phyloP scores from a whole-genome alignment of 2,888 invertebrate species.

The Pollenia angustigena region DNA sequence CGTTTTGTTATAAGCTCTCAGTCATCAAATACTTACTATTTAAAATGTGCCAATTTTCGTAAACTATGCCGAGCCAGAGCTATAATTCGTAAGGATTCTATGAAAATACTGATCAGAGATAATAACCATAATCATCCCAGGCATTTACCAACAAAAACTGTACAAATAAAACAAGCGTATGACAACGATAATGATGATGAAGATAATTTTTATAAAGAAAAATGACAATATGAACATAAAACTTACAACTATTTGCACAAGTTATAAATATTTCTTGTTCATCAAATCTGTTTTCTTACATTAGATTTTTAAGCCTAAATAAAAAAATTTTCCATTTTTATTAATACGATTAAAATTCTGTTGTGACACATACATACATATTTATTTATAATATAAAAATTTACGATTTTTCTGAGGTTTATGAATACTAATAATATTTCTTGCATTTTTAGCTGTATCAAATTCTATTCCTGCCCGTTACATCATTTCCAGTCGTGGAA shows the following conservation, averaged over 20 bases:
- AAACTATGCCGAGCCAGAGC: slow-evolving; percentile 82
- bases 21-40: slow-evolving; percentile 80
- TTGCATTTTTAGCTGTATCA: slow-evolving; percentile 26
- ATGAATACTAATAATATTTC: slow-evolving; percentile 1
- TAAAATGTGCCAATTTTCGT: slow-evolving; percentile 83
- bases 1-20: slow-evolving; percentile 83
- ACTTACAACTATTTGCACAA: slow-evolving; percentile 37
- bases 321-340: neutral
- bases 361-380: too few relatives aligned
- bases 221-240: slow-evolving; percentile 41
- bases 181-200: neutral
- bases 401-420: neutral
- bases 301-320: neutral
- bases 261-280: slow-evolving; percentile 17
- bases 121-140: slow-evolving; percentile 80
- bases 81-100: slow-evolving; percentile 79
- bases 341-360: too few relatives aligned
- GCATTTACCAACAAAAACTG: slow-evolving; percentile 53
- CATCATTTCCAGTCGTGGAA: slow-evolving; percentile 79
- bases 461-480: slow-evolving; percentile 71
- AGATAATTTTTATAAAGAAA: slow-evolving; percentile 9
- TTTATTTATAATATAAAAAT: too few relatives aligned
- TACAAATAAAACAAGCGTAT: slow-evolving; percentile 46
- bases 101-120: slow-evolving; percentile 78
- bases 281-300: slow-evolving; percentile 3